Evolutionary conservation across 2,113 vertebrate genomes (phyloP), one percentile per base, ranked within the genome.

Genomic region (Martes martes): DNA sequence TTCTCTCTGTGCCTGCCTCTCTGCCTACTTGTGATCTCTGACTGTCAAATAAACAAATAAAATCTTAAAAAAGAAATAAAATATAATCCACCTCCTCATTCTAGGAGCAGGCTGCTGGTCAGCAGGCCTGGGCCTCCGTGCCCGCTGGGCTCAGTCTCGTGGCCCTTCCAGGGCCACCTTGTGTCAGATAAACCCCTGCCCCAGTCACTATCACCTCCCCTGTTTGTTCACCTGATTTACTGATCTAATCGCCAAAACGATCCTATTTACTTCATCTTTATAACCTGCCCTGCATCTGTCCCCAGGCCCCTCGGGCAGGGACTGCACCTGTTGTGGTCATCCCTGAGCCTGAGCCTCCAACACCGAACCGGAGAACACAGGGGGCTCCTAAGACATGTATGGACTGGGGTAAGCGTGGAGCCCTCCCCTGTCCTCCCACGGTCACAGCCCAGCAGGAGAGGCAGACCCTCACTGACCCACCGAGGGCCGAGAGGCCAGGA

Each of bases 251-350:
- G 21, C n/a, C 63, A 2, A n/a, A 61, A 47, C 0, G 11, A 31
- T 24, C 61, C 45, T 28, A 7, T n/a, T 52, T 11, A 36, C 39
- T 21, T 42, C 5, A 50, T 23, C 11, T 31, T 47, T 9, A 42
- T 21, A 23, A 57, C 26, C 21, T 9, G 5, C 6, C 65, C 23
- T 45, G 23, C 42, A 8, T 59, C 10, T 1, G 5, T 21, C 55
- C 63, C 63, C 7, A 0, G 6, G n/a, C 21, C n/a, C 65, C 6
- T 2, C 1, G 0, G 50, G 36, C 59, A 81, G 23, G 9, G 52
- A 13, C 19, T 26, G 14, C 15, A 14, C 11, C 59, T 11, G 16
- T 2, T 0, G 2, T 4, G 0, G 63, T 15, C 26, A 18, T n/a
- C 4, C 31, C 71, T 24, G 39, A 79, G 26, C 9, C 85, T 26